Percentiles rank a stretch among this genome's conserved stretches.
These are phyloP conservation scores for Labia minor DNA, from an alignment of 2,888 invertebrate species.

Conservation along the genomic window DNA sequence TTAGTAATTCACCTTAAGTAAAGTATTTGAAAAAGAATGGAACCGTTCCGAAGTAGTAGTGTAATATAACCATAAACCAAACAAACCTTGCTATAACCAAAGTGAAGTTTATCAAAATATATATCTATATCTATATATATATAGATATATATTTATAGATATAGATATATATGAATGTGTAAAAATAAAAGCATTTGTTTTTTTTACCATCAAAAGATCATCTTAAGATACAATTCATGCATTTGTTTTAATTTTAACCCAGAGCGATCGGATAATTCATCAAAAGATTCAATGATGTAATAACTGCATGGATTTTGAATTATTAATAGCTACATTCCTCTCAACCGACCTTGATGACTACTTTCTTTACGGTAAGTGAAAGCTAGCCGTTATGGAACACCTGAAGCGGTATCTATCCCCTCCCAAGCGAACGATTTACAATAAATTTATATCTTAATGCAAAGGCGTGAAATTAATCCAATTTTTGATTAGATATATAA, in stretches of 20 bases:
- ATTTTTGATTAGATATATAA: neutral
- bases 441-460: neutral
- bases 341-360: neutral
- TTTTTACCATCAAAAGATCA: too few relatives aligned
- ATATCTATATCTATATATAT: too few relatives aligned
- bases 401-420: neutral
- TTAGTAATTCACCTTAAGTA: too few relatives aligned
- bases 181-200: neutral
- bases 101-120: too few relatives aligned
- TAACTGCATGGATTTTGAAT: neutral
- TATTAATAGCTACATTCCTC: conserved; percentile 5
- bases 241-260: too few relatives aligned
- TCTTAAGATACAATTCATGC: too few relatives aligned
- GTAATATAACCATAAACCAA: too few relatives aligned
- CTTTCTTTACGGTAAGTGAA: conserved; percentile 1
- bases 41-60: too few relatives aligned
- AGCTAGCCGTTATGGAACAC: neutral
- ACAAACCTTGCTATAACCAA: too few relatives aligned
- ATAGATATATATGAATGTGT: too few relatives aligned
- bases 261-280: neutral
- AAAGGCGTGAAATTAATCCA: neutral
- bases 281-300: neutral
- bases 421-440: neutral
- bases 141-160: too few relatives aligned
- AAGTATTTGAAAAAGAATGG: too few relatives aligned